Conservation (phyloP, 2,797 vertebrate genomes). For the Acrossocheilus fasciatus region DNA sequence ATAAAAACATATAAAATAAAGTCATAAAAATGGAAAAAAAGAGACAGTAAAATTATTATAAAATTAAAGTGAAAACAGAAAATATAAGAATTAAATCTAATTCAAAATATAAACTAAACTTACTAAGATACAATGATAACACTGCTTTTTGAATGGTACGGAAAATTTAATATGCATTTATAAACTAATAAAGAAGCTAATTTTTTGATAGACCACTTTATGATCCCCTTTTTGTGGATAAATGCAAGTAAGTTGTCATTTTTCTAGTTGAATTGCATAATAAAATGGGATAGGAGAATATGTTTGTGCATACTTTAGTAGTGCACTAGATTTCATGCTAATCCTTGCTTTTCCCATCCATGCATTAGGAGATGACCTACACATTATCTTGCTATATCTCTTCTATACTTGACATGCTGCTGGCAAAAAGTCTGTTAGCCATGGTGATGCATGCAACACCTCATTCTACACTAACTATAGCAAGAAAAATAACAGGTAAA, state of each 20-base stretch:
- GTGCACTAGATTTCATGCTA: background rate
- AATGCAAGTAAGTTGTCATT: background rate
- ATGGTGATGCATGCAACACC: constrained; percentile 4
- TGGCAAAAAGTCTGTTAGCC: background rate
- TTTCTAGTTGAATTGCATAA: background rate
- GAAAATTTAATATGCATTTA: background rate
- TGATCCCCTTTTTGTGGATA: background rate
- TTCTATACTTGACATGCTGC: background rate
- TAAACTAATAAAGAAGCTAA: background rate
- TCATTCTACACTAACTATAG: background rate
- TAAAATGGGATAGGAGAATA: background rate
- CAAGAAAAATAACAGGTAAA: background rate
- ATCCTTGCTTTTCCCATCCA: background rate
- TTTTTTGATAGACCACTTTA: background rate
- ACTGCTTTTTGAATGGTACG: background rate
- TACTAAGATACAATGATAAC: background rate
- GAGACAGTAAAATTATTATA: no score
- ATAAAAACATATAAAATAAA: no score
- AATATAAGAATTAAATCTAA: background rate
- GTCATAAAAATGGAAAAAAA: no score
- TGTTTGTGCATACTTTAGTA: background rate
- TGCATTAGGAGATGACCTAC: background rate
- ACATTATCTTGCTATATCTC: background rate
- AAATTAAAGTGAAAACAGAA: background rate
- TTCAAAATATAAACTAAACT: background rate